A percentile compares a stretch with the other conserved stretches of the same genome.
phyloP scores from a whole-genome alignment of 2,888 invertebrate species.

The Boloria selene region DNA sequence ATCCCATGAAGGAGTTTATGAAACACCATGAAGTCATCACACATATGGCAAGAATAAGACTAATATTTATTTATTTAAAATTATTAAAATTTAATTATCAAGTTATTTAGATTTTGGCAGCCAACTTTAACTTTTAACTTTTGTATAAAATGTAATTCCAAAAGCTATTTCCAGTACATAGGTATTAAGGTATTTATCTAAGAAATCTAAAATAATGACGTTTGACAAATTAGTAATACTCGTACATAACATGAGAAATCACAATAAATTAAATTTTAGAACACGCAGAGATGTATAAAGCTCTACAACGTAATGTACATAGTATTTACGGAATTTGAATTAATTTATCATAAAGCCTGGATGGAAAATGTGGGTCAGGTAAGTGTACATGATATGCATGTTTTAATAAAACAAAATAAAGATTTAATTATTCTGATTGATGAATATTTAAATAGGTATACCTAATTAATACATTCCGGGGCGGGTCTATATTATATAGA shows the following conservation, averaged over 20 bases:
- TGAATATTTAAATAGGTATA: too few species aligned
- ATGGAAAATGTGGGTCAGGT: conserved; percentile 88
- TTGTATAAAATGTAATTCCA: neutral
- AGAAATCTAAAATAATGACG: too few species aligned
- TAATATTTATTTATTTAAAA: neutral
- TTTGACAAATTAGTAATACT: too few species aligned
- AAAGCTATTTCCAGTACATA: too few species aligned
- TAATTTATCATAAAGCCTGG: conserved; percentile 92
- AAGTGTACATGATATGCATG: conserved; percentile 29
- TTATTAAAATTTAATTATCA: too few species aligned
- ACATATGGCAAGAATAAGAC: conserved; percentile 57
- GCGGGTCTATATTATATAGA: too few species aligned
- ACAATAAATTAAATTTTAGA: conserved; percentile 56
- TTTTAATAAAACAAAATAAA: too few species aligned
- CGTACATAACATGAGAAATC: neutral
- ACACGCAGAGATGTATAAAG: conserved; percentile 88
- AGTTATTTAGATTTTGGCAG: too few species aligned
- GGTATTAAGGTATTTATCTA: too few species aligned
- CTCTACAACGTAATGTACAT: conserved; percentile 90
- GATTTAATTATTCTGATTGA: too few species aligned
- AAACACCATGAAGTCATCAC: conserved; percentile 72
- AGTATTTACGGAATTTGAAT: conserved; percentile 91
- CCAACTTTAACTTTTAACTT: neutral
- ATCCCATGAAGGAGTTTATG: conserved; percentile 86
- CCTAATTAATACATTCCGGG: too few species aligned